Percentiles rank a stretch among this genome's conserved stretches.
Evolutionary conservation across 2,888 invertebrate species (phyloP).

Genomic region (Leptopilina drosophilae): DNA sequence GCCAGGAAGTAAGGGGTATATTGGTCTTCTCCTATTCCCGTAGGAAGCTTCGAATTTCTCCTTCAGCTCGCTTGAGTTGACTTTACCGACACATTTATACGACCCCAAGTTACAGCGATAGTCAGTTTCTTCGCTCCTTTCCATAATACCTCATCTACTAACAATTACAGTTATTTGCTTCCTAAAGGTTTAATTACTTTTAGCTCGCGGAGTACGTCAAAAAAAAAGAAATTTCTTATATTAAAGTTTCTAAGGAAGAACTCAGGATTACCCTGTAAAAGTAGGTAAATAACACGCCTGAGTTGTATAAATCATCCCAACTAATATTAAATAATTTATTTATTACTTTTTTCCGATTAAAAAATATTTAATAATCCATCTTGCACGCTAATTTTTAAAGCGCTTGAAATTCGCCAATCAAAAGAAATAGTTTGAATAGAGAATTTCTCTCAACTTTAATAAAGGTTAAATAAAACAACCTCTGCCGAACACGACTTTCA

Average conservation of each 20-base stretch:
- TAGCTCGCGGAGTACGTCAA: background rate
- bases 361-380: too few species aligned
- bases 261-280: too few species aligned
- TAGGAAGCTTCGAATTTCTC: constrained; percentile 67
- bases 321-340: too few species aligned
- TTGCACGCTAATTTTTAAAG: too few species aligned
- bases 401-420: too few species aligned
- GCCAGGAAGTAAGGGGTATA: constrained; percentile 70
- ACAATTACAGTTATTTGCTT: constrained; percentile 62
- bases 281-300: too few species aligned
- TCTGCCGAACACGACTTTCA: constrained; percentile 3
- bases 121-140: constrained; percentile 39
- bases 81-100: constrained; percentile 58
- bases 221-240: background rate
- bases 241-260: too few species aligned
- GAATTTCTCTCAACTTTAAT: background rate
- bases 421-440: background rate
- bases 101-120: constrained; percentile 39
- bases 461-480: constrained; percentile 5
- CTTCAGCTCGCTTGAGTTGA: constrained; percentile 67
- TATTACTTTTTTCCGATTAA: too few species aligned
- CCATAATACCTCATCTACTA: constrained; percentile 30
- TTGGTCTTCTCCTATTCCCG: constrained; percentile 71
- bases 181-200: constrained; percentile 55
- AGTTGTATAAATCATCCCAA: too few species aligned